Evolutionary conservation across 2,888 invertebrate genomes (phyloP), one percentile per base, ranked within the genome.

Genomic region (Unio delphinus): DNA sequence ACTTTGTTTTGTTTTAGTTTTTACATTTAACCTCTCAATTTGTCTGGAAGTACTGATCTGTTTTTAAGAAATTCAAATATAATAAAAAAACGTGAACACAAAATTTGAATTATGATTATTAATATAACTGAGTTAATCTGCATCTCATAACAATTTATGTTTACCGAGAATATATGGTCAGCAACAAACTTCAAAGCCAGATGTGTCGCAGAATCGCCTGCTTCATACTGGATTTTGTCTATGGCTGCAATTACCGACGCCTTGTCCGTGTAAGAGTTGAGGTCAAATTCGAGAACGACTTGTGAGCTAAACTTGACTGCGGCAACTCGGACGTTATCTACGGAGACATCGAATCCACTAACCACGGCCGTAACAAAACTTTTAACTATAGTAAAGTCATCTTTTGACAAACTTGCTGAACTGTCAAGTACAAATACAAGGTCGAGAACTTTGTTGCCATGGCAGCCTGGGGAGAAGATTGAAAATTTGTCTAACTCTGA

Each of bases 381-480:
- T 60, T 88, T 82, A 45, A 80, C 72, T 3, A 65, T 70, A 4
- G 79, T 85, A 72, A 90, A 90, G 64, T 86, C 80, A 4, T 78
- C 70, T 3, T 65, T 65, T 8, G 89, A 87, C 54, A 90, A 81
- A 26, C 89, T 89, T 5, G 89, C 87, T 15, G 89, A 89, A 8
- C 88, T 88, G 75, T 90, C 90, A 58, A 90, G 79, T 34, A 90
- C 73, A 55, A 90, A 86, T 0, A 87, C 85, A 18, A 90, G 79
- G 76, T 90, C 90, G 17, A 90, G 87, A n/a, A 74, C 74, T 11
- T 77, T 67, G 30, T 67, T 64, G 26, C 62, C 69, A 1, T 61
- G 67, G 65, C 85, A 85, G 1, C 74, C 85, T 86, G 69, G 11
- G 63, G 68, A 65, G 8, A 56, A 45, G 45, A 45, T 1, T 45